Evolutionary conservation across 2,888 invertebrate genomes (phyloP).

Genomic region (Aquatica leii): DNA sequence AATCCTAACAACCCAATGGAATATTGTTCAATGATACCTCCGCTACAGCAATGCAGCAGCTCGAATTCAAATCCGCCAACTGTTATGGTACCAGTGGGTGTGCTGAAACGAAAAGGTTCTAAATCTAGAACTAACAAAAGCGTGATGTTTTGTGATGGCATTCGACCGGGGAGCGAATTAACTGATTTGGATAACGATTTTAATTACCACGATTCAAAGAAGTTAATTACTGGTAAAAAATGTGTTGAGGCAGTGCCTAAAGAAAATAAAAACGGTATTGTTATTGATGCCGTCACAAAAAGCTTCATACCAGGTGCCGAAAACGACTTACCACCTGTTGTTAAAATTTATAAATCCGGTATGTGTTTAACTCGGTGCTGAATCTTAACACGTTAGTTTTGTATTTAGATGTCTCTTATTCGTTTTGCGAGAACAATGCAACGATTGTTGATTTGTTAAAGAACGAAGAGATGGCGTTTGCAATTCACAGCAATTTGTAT

Average conservation of each 20-base stretch:
- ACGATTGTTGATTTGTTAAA: conserved; percentile 67
- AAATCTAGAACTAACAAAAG: conserved; percentile 70
- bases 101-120: conserved; percentile 75
- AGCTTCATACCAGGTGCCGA: conserved; percentile 66
- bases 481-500: conserved; percentile 76
- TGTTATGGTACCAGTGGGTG: conserved; percentile 87
- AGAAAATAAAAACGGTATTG: conserved; percentile 50
- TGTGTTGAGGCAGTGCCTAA: conserved; percentile 22
- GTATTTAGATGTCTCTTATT: conserved; percentile 62
- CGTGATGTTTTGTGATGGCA: conserved; percentile 90
- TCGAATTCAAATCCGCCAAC: conserved; percentile 67
- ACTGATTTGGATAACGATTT: conserved; percentile 77
- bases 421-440: conserved; percentile 65
- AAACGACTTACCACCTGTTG: conserved; percentile 65
- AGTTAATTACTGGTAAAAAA: conserved; percentile 21
- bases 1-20: conserved; percentile 89
- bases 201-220: conserved; percentile 51
- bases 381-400: background rate
- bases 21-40: conserved; percentile 85
- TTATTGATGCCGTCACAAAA: conserved; percentile 64
- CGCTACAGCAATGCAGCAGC: conserved; percentile 73
- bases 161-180: conserved; percentile 86
- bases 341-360: conserved; percentile 64
- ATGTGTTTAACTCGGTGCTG: too few relatives aligned
- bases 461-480: conserved; percentile 73